Evolutionary conservation across 1,140 invertebrate genomes (phyloP).

Genomic region (Orussus abietinus): DNA sequence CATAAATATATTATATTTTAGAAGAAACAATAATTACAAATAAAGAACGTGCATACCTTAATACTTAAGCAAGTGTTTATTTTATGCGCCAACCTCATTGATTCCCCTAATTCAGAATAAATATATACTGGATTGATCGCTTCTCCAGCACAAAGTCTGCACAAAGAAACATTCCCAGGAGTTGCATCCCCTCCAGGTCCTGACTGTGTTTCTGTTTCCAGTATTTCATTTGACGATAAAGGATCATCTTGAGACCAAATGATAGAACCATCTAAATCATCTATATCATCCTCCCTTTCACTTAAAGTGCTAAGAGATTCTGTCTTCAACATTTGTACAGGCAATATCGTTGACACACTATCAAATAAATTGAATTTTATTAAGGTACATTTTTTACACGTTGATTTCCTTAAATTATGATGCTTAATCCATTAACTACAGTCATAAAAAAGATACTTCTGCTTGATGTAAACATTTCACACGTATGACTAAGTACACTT

Average conservation of each 20-base stretch:
- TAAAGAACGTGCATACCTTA: slow-evolving; percentile 21
- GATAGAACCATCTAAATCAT: slow-evolving; percentile 28
- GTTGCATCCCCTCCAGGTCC: slow-evolving; percentile 9
- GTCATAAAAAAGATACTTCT: no score
- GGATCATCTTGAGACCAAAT: slow-evolving; percentile 31
- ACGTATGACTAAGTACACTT: no score
- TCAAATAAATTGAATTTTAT: background rate
- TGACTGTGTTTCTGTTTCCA: slow-evolving; percentile 13
- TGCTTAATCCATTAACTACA: no score
- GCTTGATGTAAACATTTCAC: no score
- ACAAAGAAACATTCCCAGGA: slow-evolving; percentile 17
- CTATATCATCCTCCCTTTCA: slow-evolving; percentile 25
- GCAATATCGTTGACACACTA: background rate
- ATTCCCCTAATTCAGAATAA: slow-evolving; percentile 33
- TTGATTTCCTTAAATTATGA: slow-evolving; percentile 7
- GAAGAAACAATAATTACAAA: slow-evolving; percentile 1
- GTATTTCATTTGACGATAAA: slow-evolving; percentile 25
- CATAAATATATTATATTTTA: slow-evolving; percentile 11
- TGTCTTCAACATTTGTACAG: slow-evolving; percentile 13
- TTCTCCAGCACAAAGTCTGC: slow-evolving; percentile 29
- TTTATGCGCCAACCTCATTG: slow-evolving; percentile 29
- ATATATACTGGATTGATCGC: slow-evolving; percentile 28
- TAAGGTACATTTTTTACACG: background rate
- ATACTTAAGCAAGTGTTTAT: slow-evolving; percentile 33
- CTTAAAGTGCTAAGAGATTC: slow-evolving; percentile 31